Evolutionary conservation across 2,113 vertebrate genomes (phyloP).

Genomic region (Felis chaus): DNA sequence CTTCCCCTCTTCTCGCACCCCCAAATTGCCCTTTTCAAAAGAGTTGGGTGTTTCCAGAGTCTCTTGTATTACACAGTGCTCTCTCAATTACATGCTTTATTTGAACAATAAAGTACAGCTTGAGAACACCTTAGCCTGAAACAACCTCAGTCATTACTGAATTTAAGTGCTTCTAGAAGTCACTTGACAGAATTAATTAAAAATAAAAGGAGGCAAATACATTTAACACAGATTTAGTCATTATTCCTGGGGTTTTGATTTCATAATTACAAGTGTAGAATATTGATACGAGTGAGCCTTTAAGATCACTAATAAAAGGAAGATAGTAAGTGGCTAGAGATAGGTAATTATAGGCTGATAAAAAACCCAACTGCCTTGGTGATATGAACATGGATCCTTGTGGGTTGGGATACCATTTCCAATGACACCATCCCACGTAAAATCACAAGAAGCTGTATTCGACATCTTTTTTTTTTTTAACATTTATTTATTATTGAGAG

Average conservation of each 20-base stretch:
- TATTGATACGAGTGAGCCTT: neutral
- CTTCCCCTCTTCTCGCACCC: neutral
- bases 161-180: neutral
- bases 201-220: constrained; percentile 15
- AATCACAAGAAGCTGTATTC: neutral
- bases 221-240: neutral
- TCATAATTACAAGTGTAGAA: neutral
- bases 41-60: neutral
- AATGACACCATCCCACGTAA: neutral
- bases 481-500: too few species aligned
- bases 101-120: neutral
- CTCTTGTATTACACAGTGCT: neutral
- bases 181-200: neutral
- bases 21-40: neutral
- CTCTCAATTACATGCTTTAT: neutral
- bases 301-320: neutral
- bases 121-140: neutral
- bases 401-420: neutral
- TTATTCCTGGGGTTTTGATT: neutral
- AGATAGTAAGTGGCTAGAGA: neutral
- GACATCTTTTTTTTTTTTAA: neutral
- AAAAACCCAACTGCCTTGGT: neutral
- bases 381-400: neutral
- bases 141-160: neutral
- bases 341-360: neutral